A percentile compares a stretch with the other conserved stretches of the same genome.
Evolutionary conservation across 2,797 vertebrate species (phyloP).

Genomic region (Rhabdomys pumilio): DNA sequence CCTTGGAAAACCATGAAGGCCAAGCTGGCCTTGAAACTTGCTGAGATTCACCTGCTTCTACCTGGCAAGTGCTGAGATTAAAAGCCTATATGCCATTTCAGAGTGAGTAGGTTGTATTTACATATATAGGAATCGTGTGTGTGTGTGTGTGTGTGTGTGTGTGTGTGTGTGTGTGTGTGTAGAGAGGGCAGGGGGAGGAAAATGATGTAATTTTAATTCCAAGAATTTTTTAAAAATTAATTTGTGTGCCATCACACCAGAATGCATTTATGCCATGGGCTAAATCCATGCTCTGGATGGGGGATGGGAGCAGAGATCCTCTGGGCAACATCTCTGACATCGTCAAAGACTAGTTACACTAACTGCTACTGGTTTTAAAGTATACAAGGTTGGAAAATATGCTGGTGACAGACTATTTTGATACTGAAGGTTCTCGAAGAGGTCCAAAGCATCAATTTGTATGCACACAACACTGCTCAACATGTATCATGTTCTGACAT

Average conservation of each 20-base stretch:
- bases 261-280: neutral
- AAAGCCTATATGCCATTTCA: neutral
- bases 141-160: neutral
- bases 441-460: neutral
- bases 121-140: neutral
- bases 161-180: too few relatives aligned
- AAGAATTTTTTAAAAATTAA: neutral
- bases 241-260: neutral
- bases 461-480: neutral
- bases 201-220: neutral
- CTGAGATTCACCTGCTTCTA: neutral
- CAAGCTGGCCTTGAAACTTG: neutral
- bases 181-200: neutral
- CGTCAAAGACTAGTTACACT: neutral
- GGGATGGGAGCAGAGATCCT: neutral
- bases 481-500: neutral
- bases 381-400: neutral
- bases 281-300: neutral
- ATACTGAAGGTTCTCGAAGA: neutral
- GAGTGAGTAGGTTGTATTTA: neutral
- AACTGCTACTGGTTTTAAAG: neutral
- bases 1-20: neutral
- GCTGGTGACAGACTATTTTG: neutral
- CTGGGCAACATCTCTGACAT: neutral
- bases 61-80: neutral